Base-by-base conservation (phyloP, 2,888 invertebrate genomes). In the Apodemia hepburni region DNA sequence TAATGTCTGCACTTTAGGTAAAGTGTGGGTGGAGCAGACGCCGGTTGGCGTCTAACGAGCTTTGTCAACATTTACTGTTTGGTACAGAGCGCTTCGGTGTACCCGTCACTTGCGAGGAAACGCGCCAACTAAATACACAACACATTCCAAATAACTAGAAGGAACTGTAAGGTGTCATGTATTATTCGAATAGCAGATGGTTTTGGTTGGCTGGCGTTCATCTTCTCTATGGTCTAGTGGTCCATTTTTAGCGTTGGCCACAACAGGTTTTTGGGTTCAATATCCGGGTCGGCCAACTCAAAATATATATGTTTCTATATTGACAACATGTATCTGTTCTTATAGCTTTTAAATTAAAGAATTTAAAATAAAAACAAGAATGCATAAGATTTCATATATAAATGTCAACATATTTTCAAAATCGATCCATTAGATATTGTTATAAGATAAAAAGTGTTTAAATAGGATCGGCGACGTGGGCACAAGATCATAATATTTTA, bases 31-130 rank as follows among this genome's bases (percentile, higher is more conserved):
- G 77, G 73, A 70, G 71, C 73, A 78, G 75, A 74, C 72, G 73
- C 72, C 75, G 75, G 75, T 74, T 72, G 75, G 76, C 77, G 74
- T 78, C 85, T 89, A 88, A 89, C 88, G 77, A 85, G 85, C 84
- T 87, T 82, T 84, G 86, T 85, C 85, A 88, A 88, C 88, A 87
- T 66, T 70, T 75, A 75, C 85, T 82, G 45, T 47, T 47, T 47
- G 84, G 82, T 80, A 76, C 78, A 73, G 77, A 75, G 2, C 45
- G 45, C 75, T 73, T 70, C 70, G 72, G 74, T 75, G 75, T 77
- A 72, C 76, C 72, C 73, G 69, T 73, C 76, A 78, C 77, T 75
- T 77, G 76, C 68, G 75, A 77, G 15, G 27, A 57, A 57, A 57
- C 29, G 54, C 54, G 29, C 54, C 54, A 57, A 57, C 54, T 75